A percentile compares a stretch with the other conserved stretches of the same genome.
These are phyloP conservation scores for Tinea trinotella DNA, from an alignment of 2,888 invertebrate genomes.

Conservation along the genomic window DNA sequence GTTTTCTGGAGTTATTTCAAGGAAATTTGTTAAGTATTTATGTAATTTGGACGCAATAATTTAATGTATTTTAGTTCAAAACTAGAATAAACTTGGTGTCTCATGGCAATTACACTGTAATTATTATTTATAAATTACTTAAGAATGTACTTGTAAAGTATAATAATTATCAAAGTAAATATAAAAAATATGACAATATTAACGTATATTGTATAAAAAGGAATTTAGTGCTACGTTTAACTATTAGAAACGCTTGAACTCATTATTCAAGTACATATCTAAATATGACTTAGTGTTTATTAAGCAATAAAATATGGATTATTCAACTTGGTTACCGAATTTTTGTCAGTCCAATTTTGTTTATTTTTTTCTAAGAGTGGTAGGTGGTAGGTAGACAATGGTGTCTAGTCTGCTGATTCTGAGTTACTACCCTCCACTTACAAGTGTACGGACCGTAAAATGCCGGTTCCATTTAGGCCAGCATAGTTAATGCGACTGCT, in stretches of 20 bases:
- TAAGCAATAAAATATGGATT: constrained; percentile 8
- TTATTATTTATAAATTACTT: not conserved
- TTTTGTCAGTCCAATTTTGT: too few relatives aligned
- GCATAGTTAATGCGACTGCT: too few relatives aligned
- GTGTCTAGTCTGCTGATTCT: too few relatives aligned
- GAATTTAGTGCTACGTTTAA: constrained; percentile 56
- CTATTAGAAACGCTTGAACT: constrained; percentile 54
- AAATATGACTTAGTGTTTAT: constrained; percentile 27
- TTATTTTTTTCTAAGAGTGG: too few relatives aligned
- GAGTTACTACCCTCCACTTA: too few relatives aligned
- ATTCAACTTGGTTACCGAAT: too few relatives aligned
- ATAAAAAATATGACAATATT: constrained; percentile 63
- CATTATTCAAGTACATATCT: constrained; percentile 38
- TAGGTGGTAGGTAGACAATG: too few relatives aligned
- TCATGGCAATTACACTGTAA: constrained; percentile 3
- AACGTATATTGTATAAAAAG: constrained; percentile 55
- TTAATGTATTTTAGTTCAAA: not conserved
- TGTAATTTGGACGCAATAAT: not conserved
- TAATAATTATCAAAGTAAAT: constrained; percentile 56
- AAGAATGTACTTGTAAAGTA: constrained; percentile 50
- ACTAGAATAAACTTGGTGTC: constrained; percentile 4
- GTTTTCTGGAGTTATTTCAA: too few relatives aligned
- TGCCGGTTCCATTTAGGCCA: too few relatives aligned
- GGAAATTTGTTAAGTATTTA: too few relatives aligned
- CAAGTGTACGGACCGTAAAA: too few relatives aligned